Conservation (phyloP, 2,113 vertebrate genomes). For the Seriola rivoliana region DNA sequence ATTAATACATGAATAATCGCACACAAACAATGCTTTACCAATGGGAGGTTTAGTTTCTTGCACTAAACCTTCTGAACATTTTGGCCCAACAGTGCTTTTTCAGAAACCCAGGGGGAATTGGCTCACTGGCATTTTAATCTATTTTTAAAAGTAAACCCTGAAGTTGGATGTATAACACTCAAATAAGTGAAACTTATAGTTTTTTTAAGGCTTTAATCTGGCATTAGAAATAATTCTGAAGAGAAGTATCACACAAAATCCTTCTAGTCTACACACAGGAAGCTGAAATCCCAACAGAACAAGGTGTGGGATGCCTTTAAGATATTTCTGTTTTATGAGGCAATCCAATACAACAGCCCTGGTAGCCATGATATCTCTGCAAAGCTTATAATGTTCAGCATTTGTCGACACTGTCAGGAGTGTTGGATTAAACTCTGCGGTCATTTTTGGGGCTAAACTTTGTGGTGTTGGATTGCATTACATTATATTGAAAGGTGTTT, state of each 20-base stretch:
- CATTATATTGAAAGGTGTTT: not conserved
- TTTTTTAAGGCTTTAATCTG: not conserved
- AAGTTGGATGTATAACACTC: constrained; percentile 22
- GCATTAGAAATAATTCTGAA: not conserved
- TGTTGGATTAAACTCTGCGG: not conserved
- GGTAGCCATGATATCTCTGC: not conserved
- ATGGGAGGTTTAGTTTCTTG: not conserved
- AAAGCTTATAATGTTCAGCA: not conserved
- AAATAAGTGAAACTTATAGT: not conserved
- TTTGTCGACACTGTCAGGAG: not conserved
- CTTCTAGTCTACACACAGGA: not conserved
- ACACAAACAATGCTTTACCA: not conserved
- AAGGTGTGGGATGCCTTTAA: not conserved
- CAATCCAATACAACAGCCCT: not conserved
- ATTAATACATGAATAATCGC: constrained; percentile 6
- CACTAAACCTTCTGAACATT: constrained; percentile 1
- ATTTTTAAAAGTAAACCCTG: constrained; percentile 7
- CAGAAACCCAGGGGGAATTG: constrained; percentile 13
- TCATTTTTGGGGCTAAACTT: not conserved
- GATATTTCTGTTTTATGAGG: not conserved
- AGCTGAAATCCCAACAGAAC: not conserved
- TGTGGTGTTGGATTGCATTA: not conserved
- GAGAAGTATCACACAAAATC: not conserved
- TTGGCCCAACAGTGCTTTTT: not conserved
- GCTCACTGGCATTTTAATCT: constrained; percentile 24